Evolutionary conservation across 23 tunicate genomes (phyloP), one percentile per base, ranked within the genome.

Genomic region (Corella eumyota): DNA sequence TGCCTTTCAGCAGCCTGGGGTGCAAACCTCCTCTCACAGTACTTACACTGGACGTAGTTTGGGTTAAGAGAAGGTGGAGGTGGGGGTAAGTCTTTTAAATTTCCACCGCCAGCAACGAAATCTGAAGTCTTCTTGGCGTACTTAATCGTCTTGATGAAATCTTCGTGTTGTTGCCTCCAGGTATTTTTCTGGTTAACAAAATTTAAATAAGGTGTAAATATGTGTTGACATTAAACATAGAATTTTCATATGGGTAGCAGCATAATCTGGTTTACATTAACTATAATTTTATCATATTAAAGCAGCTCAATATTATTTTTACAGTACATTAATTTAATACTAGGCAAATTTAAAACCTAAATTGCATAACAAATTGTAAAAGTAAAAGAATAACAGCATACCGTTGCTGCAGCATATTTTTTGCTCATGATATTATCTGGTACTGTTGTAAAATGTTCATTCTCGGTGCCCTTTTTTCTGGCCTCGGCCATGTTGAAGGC

Each of bases 1-100:
- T 88, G 96, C 27, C 96, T 68, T 56, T 78, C 88, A 19, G 96
- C 96, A 25, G 78, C 96, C 24, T 68, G 26, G 2, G 96, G 96
- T 32, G 86, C 85, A 57, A 88, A 88, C 25, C 72, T 66, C 34
- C 96, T 46, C 64, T 88, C 64, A 68, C 96, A 88, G 67, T 78
- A 79, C 50, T 78, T 56, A 52, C 96, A 88, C 20, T 76, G 65
- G 1, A 88, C 71, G 60, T 88, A 88, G 57, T 88, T 81, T 19
- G 81, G 88, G 62, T 88, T 88, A 3, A 45, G 32, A 19, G 80
- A 72, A 2, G 96, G 96, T 2, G 87, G 76, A 0, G 96, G 96
- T 3, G 96, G 96, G 11, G 96, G 77, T 15, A 88, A 49, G 63
- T 88, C 96, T 5, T 81, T 45, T 23, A 70, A 15, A 3, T 79